Conservation (phyloP, 37 sponge, comb jelly and placozoan species). For the Petrosia ficiformis region DNA sequence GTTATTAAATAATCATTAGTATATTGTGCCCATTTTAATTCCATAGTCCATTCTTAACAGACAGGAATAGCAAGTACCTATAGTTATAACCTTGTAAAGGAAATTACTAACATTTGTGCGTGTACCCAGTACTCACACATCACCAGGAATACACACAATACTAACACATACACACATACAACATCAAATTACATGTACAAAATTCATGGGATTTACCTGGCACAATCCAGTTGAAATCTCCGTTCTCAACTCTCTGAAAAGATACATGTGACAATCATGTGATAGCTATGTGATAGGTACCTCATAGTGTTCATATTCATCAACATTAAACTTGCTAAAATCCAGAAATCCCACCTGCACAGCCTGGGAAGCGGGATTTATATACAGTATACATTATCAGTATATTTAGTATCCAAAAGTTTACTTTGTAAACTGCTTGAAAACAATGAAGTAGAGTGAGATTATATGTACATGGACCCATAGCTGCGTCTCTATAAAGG, state of each 20-base stretch:
- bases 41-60: no score
- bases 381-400: no score
- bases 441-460: conserved; percentile 87
- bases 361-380: no score
- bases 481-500: conserved; percentile 95
- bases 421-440: conserved; percentile 82
- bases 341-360: conserved; percentile 72
- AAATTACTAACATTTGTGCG: no score
- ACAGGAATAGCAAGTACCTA: no score
- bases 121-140: no score
- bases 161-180: conserved; percentile 15
- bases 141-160: no score
- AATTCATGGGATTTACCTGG: conserved; percentile 60
- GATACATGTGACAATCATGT: not conserved
- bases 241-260: conserved; percentile 93
- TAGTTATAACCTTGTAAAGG: no score
- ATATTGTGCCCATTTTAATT: no score
- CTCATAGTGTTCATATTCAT: conserved; percentile 97
- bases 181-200: not conserved
- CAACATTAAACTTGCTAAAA: conserved; percentile 81
- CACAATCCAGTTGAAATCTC: conserved; percentile 99
- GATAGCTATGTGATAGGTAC: conserved; percentile 10
- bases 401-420: no score
- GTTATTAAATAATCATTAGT: not conserved
- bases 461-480: conserved; percentile 72